Evolutionary conservation across 2,888 invertebrate species (phyloP).

Genomic region (Xestia sexstrigata): DNA sequence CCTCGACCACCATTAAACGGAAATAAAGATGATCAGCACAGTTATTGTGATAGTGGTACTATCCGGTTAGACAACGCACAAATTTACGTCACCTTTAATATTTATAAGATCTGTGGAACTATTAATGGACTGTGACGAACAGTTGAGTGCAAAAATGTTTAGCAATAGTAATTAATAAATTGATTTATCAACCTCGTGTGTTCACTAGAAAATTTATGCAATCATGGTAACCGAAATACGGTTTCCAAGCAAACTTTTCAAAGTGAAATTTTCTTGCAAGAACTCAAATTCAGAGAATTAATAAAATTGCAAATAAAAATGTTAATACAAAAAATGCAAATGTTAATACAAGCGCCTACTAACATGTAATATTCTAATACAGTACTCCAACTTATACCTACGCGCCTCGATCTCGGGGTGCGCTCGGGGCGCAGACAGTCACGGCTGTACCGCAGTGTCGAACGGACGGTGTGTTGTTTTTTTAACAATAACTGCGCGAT

Average conservation of each 20-base stretch:
- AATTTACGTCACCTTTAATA: constrained; percentile 39
- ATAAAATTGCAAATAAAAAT: background rate
- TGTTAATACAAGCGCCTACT: no score
- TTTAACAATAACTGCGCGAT: no score
- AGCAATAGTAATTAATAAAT: background rate
- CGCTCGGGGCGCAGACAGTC: no score
- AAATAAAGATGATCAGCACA: constrained; percentile 46
- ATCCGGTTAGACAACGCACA: constrained; percentile 23
- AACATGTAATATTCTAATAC: no score
- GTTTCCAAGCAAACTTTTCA: background rate
- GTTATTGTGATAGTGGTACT: constrained; percentile 24
- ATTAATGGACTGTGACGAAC: constrained; percentile 47
- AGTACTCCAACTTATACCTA: no score
- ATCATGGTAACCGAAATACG: background rate
- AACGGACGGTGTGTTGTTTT: no score
- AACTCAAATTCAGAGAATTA: background rate
- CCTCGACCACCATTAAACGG: constrained; percentile 15
- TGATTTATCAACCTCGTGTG: background rate
- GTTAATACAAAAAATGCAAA: no score
- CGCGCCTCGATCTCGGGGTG: no score
- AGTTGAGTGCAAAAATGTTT: constrained; percentile 22
- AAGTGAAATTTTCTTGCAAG: background rate
- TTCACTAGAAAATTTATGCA: background rate
- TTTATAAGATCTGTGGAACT: constrained; percentile 36
- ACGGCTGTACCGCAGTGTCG: no score